Evolutionary conservation across 1,140 invertebrate species (phyloP).

Genomic region (Lepidurus arcticus): DNA sequence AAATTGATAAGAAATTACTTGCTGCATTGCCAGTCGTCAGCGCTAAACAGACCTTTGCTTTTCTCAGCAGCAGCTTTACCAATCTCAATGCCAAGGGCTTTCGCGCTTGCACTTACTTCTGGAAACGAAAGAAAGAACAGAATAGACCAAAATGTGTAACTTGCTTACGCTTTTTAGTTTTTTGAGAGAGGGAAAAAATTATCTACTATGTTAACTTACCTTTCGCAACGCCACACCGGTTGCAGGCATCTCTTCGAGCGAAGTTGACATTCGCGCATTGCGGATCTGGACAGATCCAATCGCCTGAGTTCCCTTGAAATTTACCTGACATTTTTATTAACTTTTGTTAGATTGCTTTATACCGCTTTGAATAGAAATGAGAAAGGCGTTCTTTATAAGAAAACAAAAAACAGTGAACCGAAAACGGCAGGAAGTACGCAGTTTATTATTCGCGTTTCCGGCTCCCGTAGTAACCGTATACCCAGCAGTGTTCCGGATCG

Average conservation of each 20-base stretch:
- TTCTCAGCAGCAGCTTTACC: slow-evolving; percentile 97
- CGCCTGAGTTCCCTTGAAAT: slow-evolving; percentile 42
- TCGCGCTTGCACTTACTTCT: slow-evolving; percentile 63
- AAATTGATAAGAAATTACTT: slow-evolving; percentile 54
- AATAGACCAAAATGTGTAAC: slow-evolving; percentile 26
- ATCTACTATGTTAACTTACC: slow-evolving; percentile 24
- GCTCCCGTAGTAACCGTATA: too few species aligned
- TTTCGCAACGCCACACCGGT: slow-evolving; percentile 74
- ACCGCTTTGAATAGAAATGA: background rate
- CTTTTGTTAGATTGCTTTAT: background rate
- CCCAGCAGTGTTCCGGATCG: too few species aligned
- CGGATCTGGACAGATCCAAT: slow-evolving; percentile 49
- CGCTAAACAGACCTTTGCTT: slow-evolving; percentile 93
- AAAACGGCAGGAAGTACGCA: background rate
- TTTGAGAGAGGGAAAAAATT: slow-evolving; percentile 37
- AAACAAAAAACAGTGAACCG: background rate
- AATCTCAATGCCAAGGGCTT: slow-evolving; percentile 92
- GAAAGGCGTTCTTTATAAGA: background rate
- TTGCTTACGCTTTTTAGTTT: slow-evolving; percentile 36
- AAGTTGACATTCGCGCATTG: slow-evolving; percentile 94
- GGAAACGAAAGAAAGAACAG: slow-evolving; percentile 46
- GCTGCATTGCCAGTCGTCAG: slow-evolving; percentile 99
- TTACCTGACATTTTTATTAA: slow-evolving; percentile 25
- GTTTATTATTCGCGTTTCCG: background rate
- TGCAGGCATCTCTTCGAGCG: slow-evolving; percentile 79